Base-by-base conservation (phyloP, 2,888 invertebrate species). In the Drosophila nr. perissopoda region DNA sequence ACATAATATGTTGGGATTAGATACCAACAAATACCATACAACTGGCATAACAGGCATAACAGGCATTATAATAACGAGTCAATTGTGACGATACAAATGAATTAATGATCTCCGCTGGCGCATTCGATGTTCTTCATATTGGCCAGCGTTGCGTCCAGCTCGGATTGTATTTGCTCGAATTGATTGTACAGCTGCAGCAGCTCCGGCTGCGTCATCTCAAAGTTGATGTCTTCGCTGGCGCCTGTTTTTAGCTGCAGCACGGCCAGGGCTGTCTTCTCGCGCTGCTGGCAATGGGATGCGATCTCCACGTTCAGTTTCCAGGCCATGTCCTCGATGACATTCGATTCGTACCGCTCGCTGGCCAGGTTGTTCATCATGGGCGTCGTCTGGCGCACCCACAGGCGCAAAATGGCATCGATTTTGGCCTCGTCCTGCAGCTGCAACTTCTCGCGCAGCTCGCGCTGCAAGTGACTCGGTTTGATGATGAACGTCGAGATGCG, bases 221-320 rank as follows among this genome's bases (percentile, higher is more conserved):
- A 83, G 56, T 93, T 93, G 11, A 94, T 91, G 68, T 93, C 93
- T 66, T 92, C 90, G 13, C 94, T 93, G 7, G 91, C 90, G 11
- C 87, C 91, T 11, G 92, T 92, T 58, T 90, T 93, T 3, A 95
- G 89, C 73, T 95, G 94, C 18, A 95, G 80, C 34, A 94, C 92
- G 5, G 94, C 94, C 52, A 94, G 90, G 0, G 94, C 94, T 2
- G 92, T 89, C 45, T 93, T 93, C 74, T 94, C 93, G 66, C 94
- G 93, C 59, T 93, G 92, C 66, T 93, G 92, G 38, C 93, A 91
- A 66, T 94, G 93, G 4, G 94, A 94, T 7, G 94, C 93, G 36
- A 93, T 92, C 87, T 94, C 94, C 29, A 95, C 92, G 85, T 94
- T 94, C 2, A 95, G 82, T 70, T 95, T 94, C 95, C 95, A 95